Conservation (phyloP, 2,113 vertebrate genomes). For the Oryzias javanicus region DNA sequence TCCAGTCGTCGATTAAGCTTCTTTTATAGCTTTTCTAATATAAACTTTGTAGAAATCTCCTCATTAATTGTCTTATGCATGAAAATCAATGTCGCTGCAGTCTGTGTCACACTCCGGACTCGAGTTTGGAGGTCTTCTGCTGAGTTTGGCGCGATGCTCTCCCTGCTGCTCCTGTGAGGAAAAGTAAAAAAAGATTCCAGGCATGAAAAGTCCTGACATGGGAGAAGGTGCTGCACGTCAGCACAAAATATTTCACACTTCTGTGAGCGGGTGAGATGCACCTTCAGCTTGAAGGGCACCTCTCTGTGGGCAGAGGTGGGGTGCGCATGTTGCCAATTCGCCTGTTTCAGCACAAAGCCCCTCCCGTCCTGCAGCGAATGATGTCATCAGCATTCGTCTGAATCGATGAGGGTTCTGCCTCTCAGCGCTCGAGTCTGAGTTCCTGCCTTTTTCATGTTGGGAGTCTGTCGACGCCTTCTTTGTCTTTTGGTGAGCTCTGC, state of each 20-base stretch:
- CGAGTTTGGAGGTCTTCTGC: too few relatives aligned
- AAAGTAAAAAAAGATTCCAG: not conserved
- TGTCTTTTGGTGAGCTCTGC: not conserved
- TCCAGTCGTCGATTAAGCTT: too few relatives aligned
- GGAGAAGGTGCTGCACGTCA: slow-evolving; percentile 39
- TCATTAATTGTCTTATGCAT: too few relatives aligned
- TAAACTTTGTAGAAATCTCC: too few relatives aligned
- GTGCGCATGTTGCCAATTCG: not conserved
- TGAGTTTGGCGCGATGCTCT: not conserved
- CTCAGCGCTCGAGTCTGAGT: slow-evolving; percentile 3
- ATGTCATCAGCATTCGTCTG: slow-evolving; percentile 10
- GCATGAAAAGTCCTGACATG: slow-evolving; percentile 9
- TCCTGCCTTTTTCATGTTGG: not conserved
- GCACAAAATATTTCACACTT: slow-evolving; percentile 22
- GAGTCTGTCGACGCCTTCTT: not conserved
- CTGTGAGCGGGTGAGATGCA: slow-evolving; percentile 23
- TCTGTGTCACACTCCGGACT: too few relatives aligned
- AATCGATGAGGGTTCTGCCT: not conserved
- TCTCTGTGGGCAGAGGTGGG: slow-evolving; percentile 11
- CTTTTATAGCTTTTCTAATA: too few relatives aligned
- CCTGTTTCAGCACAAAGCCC: slow-evolving; percentile 45
- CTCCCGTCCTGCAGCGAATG: slow-evolving; percentile 6
- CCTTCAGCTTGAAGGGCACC: slow-evolving; percentile 47
- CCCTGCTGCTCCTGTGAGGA: slow-evolving; percentile 4
- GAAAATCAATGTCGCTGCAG: too few relatives aligned